Conservation (phyloP, 2,888 invertebrate species). For the Rhorus exstirpatorius region DNA sequence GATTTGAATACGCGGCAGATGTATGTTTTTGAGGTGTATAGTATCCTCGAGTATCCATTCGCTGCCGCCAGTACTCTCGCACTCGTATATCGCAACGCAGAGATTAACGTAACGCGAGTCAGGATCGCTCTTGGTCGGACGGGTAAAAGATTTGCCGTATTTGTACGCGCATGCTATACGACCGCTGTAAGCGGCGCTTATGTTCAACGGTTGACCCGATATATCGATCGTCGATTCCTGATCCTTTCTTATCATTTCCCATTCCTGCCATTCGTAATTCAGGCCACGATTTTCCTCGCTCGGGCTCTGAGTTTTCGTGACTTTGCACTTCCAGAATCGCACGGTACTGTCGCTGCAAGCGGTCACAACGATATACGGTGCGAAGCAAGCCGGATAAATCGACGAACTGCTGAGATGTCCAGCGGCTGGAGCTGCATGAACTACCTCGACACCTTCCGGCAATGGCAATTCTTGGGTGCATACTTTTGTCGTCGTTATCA, state of each 20-base stretch:
- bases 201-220: slow-evolving; percentile 94
- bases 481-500: slow-evolving; percentile 96
- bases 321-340: slow-evolving; percentile 95
- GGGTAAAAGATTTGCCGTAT: slow-evolving; percentile 95
- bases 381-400: slow-evolving; percentile 99
- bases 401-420: slow-evolving; percentile 99
- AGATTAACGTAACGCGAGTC: slow-evolving; percentile 95
- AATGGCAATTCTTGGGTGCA: slow-evolving; percentile 95
- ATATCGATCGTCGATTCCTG: slow-evolving; percentile 91
- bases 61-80: slow-evolving; percentile 98
- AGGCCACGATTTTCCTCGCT: slow-evolving; percentile 73
- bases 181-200: slow-evolving; percentile 99
- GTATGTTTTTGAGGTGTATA: slow-evolving; percentile 97
- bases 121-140: slow-evolving; percentile 91
- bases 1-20: slow-evolving; percentile 93
- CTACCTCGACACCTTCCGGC: slow-evolving; percentile 95
- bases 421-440: slow-evolving; percentile 97
- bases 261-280: slow-evolving; percentile 93
- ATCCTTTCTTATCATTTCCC: slow-evolving; percentile 94
- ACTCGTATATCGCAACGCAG: slow-evolving; percentile 98
- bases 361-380: slow-evolving; percentile 98
- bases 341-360: slow-evolving; percentile 98
- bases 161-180: slow-evolving; percentile 99
- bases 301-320: slow-evolving; percentile 87
- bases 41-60: slow-evolving; percentile 98